Base-by-base conservation (phyloP, 1,140 invertebrate genomes). In the Antheraea mylitta region DNA sequence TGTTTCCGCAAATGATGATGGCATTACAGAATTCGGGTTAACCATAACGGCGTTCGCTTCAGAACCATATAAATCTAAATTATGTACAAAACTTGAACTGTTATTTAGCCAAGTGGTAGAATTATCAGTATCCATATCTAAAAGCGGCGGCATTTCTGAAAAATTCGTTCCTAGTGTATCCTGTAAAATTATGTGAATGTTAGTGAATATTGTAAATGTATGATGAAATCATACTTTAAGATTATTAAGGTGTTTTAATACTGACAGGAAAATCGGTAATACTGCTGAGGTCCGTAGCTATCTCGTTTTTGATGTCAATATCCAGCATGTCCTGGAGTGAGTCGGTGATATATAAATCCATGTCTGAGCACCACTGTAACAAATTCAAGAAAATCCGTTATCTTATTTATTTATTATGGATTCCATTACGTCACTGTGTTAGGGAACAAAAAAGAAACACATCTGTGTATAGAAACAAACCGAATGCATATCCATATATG, bases 251-350 rank as follows among this genome's bases (percentile, higher is more conserved):
- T 22, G 18, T 18, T 60, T 60, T 65, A 87, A 67, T 58, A 90
- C 85, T 87, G 72, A 93, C 92, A 37, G 93, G 90, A 83, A 95
- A 93, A 79, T 95, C 95, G 77, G 92, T 94, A 64, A 93, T 93
- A 37, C 95, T 95, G 64, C 95, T 95, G 58, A 97, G 94, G 59
- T 96, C 94, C 65, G 95, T 95, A 58, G 96, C 96, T 72, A 97
- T 96, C 83, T 97, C 96, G 63, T 95, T 95, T 77, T 97, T 96
- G 37, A 97, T 97, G 81, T 97, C 96, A 79, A 96, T 95, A 80
- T 95, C 96, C 69, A 97, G 93, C 95, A 97, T 97, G 78, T 94
- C 94, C 80, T 96, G 95, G 81, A 96, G 93, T 10, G 95, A 96
- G 79, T 94, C 94, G 11, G 94, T 94, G 72, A 94, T 94, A 80